These are phyloP conservation scores for Eupithecia inturbata DNA, from an alignment of 2,888 invertebrate species.

Conservation along the genomic window DNA sequence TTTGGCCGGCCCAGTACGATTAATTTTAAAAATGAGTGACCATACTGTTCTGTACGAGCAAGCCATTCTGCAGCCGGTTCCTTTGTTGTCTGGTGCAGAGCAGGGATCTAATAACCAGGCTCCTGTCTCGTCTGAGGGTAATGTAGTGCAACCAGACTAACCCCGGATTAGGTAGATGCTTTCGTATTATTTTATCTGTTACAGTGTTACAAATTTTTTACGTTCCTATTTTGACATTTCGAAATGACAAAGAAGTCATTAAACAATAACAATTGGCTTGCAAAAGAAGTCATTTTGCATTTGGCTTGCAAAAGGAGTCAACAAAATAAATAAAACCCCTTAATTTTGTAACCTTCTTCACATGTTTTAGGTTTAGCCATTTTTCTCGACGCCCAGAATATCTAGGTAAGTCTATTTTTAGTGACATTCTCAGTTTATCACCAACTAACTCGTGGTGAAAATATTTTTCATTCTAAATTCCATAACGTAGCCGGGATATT, in stretches of 20 bases:
- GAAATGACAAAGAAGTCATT: neutral
- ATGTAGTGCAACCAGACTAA: conserved; percentile 18
- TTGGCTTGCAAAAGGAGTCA: too few relatives aligned
- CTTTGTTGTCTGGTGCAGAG: conserved; percentile 38
- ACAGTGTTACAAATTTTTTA: neutral
- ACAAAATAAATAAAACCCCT: too few relatives aligned
- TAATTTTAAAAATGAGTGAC: neutral
- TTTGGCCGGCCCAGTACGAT: neutral
- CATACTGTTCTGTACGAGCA: conserved; percentile 2
- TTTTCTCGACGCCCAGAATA: too few relatives aligned
- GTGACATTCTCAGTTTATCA: too few relatives aligned
- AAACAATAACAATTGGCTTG: neutral
- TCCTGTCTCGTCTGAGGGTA: conserved; percentile 28
- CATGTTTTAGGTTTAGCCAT: too few relatives aligned
- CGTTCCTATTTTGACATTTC: neutral
- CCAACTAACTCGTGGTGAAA: too few relatives aligned
- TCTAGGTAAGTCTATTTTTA: too few relatives aligned
- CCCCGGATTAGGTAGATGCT: neutral
- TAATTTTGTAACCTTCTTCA: too few relatives aligned
- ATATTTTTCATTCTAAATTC: too few relatives aligned
- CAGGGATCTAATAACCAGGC: conserved; percentile 27
- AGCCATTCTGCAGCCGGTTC: conserved; percentile 22
- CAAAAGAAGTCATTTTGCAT: too few relatives aligned
- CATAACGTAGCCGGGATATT: too few relatives aligned
- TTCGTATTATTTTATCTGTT: too few relatives aligned